Percentiles rank a stretch among this genome's conserved stretches.
Evolutionary conservation across 2,797 vertebrate species (phyloP).

Genomic region (Coregonus suidteri): DNA sequence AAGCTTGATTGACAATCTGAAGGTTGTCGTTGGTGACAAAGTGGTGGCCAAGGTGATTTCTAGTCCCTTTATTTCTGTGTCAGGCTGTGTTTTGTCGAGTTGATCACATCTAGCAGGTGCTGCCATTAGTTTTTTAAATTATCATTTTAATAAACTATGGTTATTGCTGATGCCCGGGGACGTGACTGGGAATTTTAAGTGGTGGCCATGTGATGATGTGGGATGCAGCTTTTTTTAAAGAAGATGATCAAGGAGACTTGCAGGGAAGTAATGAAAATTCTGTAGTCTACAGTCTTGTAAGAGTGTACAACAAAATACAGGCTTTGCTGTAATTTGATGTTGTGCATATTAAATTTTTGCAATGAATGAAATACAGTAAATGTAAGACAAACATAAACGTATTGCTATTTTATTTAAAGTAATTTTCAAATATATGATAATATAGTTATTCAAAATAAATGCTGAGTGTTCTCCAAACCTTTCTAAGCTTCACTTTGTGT

Average conservation of each 20-base stretch:
- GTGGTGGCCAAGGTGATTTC: conserved; percentile 38
- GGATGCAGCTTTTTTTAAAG: background rate
- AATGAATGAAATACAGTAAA: no score
- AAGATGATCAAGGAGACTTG: background rate
- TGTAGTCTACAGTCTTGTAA: background rate
- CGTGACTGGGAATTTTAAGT: conserved; percentile 34
- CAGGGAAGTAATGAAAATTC: background rate
- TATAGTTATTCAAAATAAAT: no score
- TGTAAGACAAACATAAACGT: no score
- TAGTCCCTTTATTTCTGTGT: conserved; percentile 39
- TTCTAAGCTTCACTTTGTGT: no score
- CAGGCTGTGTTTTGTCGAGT: conserved; percentile 41
- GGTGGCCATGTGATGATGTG: background rate
- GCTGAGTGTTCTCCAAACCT: no score
- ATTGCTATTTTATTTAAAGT: no score
- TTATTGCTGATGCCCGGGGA: conserved; percentile 30
- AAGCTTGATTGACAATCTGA: conserved; percentile 23
- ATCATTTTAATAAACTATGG: conserved; percentile 54
- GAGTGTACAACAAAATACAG: background rate
- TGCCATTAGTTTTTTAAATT: conserved; percentile 24
- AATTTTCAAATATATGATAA: no score
- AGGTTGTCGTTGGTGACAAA: conserved; percentile 17
- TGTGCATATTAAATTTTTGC: background rate
- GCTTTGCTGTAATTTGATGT: background rate
- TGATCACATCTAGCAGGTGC: conserved; percentile 44